Evolutionary conservation across 2,113 vertebrate genomes (phyloP), one percentile per base, ranked within the genome.

Genomic region (Phrynosoma platyrhinos): DNA sequence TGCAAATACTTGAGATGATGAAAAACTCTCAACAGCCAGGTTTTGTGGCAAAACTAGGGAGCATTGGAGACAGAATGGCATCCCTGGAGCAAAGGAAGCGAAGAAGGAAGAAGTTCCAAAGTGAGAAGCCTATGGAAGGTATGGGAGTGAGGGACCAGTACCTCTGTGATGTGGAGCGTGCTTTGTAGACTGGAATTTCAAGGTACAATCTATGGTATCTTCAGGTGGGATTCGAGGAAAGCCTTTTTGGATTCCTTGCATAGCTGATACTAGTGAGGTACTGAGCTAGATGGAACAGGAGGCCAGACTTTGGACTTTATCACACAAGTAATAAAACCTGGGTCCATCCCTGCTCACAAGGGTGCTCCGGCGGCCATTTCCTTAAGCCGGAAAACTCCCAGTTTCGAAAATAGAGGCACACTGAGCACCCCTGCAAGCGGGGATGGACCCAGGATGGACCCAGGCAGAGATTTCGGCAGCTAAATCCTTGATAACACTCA

Each of bases 141-240:
- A 83, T 0, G 30, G 5, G 2, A 7, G 23, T 32, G 27, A 1
- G 20, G 9, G 30, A 7, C 27, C 3, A 36, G 25, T 30, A 8
- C 8, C 72, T 74, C 10, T 3, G 55, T 40, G 23, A 14, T 9
- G 30, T 27, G 21, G 53, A n/a, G 27, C 25, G 9, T 58, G 12
- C 58, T 42, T 42, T 23, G 1, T 36, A 20, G 16, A 75, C 4
- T 2, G 13, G 16, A 72, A 25, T n/a, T 36, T 10, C 5, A n/a
- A 72, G 71, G 13, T 36, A 16, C n/a, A 16, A 6, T 72, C n/a
- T 25, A 21, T 21, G 36, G 62, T 2, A 40, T 42, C n/a, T 64
- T 20, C 32, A 40, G 9, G 32, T 23, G 64, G 6, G 58, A 21
- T 32, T 64, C 21, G 58, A 20, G 62, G 58, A 23, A 20, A 62